Evolutionary conservation across 2,888 invertebrate genomes (phyloP).

Genomic region (Vanessa cardui): DNA sequence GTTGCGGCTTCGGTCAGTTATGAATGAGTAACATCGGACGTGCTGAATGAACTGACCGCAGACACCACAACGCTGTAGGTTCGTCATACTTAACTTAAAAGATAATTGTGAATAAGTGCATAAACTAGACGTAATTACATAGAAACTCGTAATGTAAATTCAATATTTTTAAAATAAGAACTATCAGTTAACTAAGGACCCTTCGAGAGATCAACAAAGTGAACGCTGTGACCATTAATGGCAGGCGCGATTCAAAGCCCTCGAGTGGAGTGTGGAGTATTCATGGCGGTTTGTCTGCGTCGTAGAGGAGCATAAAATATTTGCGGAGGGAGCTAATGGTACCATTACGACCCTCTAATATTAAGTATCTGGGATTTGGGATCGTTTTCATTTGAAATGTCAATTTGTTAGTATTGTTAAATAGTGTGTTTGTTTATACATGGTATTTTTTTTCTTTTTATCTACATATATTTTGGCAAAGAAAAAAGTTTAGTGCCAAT

Average conservation of each 20-base stretch:
- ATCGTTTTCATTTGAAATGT: slow-evolving; percentile 27
- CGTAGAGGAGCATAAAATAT: slow-evolving; percentile 64
- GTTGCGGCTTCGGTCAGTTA: slow-evolving; percentile 50
- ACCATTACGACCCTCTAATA: slow-evolving; percentile 55
- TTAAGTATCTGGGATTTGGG: slow-evolving; percentile 45
- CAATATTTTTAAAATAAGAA: slow-evolving; percentile 18
- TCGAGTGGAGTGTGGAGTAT: slow-evolving; percentile 51
- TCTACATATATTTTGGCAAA: no score
- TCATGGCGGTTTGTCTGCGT: slow-evolving; percentile 53
- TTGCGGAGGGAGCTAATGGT: slow-evolving; percentile 63
- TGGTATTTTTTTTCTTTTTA: no score
- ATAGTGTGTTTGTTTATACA: background rate
- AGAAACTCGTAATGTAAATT: slow-evolving; percentile 8
- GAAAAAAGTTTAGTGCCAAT: no score
- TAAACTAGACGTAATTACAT: background rate
- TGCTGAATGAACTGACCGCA: slow-evolving; percentile 61
- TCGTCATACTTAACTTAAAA: slow-evolving; percentile 1
- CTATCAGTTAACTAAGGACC: slow-evolving; percentile 31
- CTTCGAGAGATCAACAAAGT: slow-evolving; percentile 50
- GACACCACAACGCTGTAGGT: slow-evolving; percentile 50
- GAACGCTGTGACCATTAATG: slow-evolving; percentile 55
- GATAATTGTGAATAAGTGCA: slow-evolving; percentile 6
- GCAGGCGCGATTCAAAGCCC: slow-evolving; percentile 55
- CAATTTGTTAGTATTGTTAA: slow-evolving; percentile 7
- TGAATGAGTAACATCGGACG: slow-evolving; percentile 55